Conservation (phyloP, 2,113 vertebrate genomes). For the Pagrus major region DNA sequence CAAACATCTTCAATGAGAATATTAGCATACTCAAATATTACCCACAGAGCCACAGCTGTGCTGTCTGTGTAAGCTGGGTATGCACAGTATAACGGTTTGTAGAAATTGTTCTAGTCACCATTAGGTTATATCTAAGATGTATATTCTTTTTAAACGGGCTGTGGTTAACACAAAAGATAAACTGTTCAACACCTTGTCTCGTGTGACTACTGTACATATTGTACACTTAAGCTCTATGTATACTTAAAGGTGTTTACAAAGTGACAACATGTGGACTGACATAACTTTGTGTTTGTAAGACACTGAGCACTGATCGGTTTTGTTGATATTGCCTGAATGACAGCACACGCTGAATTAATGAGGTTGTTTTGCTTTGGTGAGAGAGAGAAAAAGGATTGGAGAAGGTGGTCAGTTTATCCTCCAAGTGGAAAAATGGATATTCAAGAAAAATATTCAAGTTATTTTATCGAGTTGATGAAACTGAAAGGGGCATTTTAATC, state of each 20-base stretch:
- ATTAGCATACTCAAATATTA: slow-evolving; percentile 39
- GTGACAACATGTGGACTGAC: not conserved
- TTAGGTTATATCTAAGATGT: not conserved
- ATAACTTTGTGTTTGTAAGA: not conserved
- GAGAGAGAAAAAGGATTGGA: not conserved
- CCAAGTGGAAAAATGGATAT: not conserved
- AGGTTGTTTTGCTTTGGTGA: not conserved
- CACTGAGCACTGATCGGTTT: not conserved
- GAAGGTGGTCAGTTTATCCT: not conserved
- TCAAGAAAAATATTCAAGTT: not conserved
- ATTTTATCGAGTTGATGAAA: not conserved
- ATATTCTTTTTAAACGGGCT: not conserved
- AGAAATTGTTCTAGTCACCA: not conserved
- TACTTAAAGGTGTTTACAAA: not conserved
- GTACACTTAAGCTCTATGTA: not conserved
- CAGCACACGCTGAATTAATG: not conserved
- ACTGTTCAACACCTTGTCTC: not conserved
- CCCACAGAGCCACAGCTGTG: slow-evolving; percentile 34
- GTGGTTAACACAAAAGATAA: not conserved
- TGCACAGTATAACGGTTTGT: not conserved
- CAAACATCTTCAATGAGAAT: slow-evolving; percentile 28
- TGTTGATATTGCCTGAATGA: not conserved
- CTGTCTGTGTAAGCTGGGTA: not conserved
- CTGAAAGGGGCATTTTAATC: not conserved
- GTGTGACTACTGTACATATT: not conserved